These are phyloP conservation scores for Dryomyza anilis DNA, from an alignment of 2,888 invertebrate species.

Conservation along the genomic window DNA sequence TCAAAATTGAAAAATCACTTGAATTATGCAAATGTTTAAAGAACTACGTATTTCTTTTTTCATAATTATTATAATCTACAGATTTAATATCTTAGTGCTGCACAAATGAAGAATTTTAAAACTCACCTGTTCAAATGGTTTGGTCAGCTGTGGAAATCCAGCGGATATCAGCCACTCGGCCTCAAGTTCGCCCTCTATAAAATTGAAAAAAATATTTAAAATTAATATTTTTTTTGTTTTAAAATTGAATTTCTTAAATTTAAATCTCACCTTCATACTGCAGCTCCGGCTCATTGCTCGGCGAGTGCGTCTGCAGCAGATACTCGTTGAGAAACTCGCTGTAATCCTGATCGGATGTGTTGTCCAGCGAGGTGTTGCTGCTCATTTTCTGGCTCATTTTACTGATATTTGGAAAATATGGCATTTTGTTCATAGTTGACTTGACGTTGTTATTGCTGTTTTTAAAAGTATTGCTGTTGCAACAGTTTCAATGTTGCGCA, in stretches of 20 bases:
- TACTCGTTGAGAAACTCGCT: slow-evolving; percentile 59
- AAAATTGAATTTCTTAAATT: neutral
- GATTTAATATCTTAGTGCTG: too few species aligned
- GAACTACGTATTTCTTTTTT: too few species aligned
- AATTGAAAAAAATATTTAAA: neutral
- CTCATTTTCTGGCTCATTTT: slow-evolving; percentile 44
- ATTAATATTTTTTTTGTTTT: too few species aligned
- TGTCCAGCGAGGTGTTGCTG: slow-evolving; percentile 53
- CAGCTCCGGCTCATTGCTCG: slow-evolving; percentile 54
- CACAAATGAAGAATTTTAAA: too few species aligned
- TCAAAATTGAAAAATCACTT: too few species aligned
- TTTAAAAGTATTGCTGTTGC: neutral
- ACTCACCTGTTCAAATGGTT: slow-evolving; percentile 61
- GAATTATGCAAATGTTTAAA: too few species aligned
- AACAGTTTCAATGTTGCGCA: slow-evolving; percentile 1
- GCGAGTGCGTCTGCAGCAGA: slow-evolving; percentile 53
- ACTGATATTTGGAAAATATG: slow-evolving; percentile 44
- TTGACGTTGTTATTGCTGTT: neutral
- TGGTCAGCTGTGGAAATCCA: slow-evolving; percentile 64
- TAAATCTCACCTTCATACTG: slow-evolving; percentile 56
- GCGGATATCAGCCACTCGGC: slow-evolving; percentile 65
- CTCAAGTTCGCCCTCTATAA: slow-evolving; percentile 65
- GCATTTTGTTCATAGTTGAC: slow-evolving; percentile 42
- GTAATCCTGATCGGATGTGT: slow-evolving; percentile 57
- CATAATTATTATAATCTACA: too few species aligned